A percentile compares a stretch with the other conserved stretches of the same genome.
These are phyloP conservation scores for Paramuricea clavata DNA, from an alignment of 92 coral and sea anemone genomes.

Conservation along the genomic window DNA sequence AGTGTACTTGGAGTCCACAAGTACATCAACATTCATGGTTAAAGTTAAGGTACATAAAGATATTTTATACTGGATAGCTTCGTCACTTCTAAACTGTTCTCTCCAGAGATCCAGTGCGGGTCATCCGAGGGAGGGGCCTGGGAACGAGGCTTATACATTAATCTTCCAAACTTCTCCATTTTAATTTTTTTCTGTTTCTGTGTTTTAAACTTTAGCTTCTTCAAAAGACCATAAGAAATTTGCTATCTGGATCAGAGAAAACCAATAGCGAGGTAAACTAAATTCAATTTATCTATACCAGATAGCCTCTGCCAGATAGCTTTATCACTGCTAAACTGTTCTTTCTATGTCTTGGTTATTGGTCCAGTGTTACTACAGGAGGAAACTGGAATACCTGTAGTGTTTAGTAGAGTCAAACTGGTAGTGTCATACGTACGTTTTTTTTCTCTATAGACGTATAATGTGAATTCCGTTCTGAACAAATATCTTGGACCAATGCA, in stretches of 20 bases:
- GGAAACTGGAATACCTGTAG: too few relatives aligned
- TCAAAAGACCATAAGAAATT: constrained; percentile 9
- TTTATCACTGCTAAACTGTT: too few relatives aligned
- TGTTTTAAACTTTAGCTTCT: constrained; percentile 38
- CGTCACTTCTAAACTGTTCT: not conserved
- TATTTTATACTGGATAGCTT: not conserved
- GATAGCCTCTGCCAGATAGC: too few relatives aligned
- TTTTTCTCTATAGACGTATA: not conserved
- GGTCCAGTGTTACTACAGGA: too few relatives aligned
- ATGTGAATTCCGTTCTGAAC: constrained; percentile 32
- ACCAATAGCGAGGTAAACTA: not conserved
- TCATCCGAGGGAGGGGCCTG: too few relatives aligned
- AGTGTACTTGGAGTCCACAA: constrained; percentile 9
- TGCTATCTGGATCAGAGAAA: constrained; percentile 9
- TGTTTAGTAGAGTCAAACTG: too few relatives aligned
- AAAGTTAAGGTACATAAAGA: constrained; percentile 32
- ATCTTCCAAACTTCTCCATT: not conserved
- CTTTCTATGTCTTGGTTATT: too few relatives aligned
- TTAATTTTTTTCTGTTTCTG: not conserved
- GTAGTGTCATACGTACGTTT: too few relatives aligned
- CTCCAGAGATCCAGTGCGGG: too few relatives aligned
- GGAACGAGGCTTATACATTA: too few relatives aligned
- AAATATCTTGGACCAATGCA: constrained; percentile 38
- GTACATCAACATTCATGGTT: not conserved
- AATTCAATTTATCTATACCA: not conserved